Conservation (phyloP, 1,140 invertebrate genomes). For the Hylyphantes graminicola region DNA sequence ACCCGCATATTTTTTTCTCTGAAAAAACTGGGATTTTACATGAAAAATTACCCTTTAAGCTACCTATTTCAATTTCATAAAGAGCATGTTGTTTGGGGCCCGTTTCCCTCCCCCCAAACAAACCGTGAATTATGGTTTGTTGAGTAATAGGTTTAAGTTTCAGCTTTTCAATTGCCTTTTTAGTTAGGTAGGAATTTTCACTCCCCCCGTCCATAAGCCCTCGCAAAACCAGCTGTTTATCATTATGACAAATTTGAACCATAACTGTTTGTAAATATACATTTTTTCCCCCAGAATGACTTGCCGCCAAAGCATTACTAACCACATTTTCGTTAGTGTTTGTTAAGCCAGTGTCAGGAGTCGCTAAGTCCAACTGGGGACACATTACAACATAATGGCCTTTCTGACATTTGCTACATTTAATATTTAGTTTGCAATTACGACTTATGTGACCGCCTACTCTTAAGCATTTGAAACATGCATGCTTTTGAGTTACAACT, state of each 20-base stretch:
- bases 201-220: not conserved
- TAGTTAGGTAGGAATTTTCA: not conserved
- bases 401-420: constrained; percentile 10
- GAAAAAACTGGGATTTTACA: not conserved
- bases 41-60: not conserved
- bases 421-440: not conserved
- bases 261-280: not conserved
- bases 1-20: not conserved
- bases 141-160: not conserved
- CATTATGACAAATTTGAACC: not conserved
- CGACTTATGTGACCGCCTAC: not conserved
- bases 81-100: not conserved
- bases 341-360: not conserved
- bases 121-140: not conserved
- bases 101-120: not conserved
- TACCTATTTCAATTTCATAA: not conserved
- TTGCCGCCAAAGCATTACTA: not conserved
- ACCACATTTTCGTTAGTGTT: not conserved
- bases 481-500: not conserved
- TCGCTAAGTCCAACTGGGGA: not conserved
- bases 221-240: not conserved
- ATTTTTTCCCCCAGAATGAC: too few species aligned
- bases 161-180: not conserved
- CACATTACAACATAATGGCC: not conserved
- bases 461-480: constrained; percentile 5